Conservation (phyloP, 2,888 invertebrate genomes). For the Drosophila subquinaria region DNA sequence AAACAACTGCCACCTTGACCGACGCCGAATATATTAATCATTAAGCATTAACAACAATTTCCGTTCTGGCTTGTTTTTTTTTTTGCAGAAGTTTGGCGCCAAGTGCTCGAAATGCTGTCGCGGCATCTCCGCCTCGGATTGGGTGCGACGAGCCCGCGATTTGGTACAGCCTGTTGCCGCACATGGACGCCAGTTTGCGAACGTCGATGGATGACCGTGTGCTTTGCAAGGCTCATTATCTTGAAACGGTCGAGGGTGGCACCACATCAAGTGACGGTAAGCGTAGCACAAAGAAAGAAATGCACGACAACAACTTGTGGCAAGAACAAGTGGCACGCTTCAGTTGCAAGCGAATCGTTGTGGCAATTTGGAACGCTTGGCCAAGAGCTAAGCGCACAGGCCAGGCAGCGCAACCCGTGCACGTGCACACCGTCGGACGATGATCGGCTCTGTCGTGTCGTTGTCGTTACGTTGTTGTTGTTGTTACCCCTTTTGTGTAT, state of each 20-base stretch:
- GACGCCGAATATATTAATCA: neutral
- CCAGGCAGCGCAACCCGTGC: too few species aligned
- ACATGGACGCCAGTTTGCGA: too few species aligned
- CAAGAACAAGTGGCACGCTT: conserved; percentile 61
- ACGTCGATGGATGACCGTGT: conserved; percentile 97
- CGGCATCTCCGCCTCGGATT: conserved; percentile 97
- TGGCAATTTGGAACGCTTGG: conserved; percentile 70
- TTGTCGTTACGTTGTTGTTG: conserved; percentile 26
- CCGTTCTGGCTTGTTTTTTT: conserved; percentile 47
- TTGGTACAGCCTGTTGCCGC: too few species aligned
- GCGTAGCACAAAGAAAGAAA: conserved; percentile 57
- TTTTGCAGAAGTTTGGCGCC: conserved; percentile 95
- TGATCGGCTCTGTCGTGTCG: conserved; percentile 75
- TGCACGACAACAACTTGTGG: conserved; percentile 37
- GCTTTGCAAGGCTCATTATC: conserved; percentile 98
- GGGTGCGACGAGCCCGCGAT: conserved; percentile 97
- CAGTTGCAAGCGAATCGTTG: conserved; percentile 57
- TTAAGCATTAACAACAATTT: conserved; percentile 51
- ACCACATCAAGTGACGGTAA: conserved; percentile 95
- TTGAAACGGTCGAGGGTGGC: conserved; percentile 97
- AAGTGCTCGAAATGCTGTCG: conserved; percentile 98
- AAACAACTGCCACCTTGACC: conserved; percentile 4
- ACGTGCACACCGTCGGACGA: too few species aligned
- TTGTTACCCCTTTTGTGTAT: conserved; percentile 10
- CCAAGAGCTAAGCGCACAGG: conserved; percentile 60